phyloP scores from a whole-genome alignment of 2,113 vertebrate species.

The Chauna torquata region DNA sequence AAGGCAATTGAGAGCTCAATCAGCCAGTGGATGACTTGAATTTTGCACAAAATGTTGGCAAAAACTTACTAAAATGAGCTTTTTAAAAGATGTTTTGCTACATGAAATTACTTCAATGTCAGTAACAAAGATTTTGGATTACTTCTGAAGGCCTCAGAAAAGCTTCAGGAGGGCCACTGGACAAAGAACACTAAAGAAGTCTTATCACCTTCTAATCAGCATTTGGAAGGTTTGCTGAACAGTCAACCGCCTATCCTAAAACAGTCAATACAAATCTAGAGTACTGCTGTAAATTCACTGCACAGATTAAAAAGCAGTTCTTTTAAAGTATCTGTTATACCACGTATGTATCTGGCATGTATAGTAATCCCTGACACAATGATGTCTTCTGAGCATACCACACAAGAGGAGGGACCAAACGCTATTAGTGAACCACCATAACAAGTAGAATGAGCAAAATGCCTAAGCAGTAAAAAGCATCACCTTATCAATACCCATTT shows the following conservation, averaged over 20 bases:
- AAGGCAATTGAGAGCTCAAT: constrained; percentile 12
- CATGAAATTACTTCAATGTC: neutral
- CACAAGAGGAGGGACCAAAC: constrained; percentile 73
- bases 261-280: neutral
- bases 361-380: constrained; percentile 77
- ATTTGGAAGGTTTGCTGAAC: neutral
- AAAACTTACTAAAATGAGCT: neutral
- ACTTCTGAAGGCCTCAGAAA: neutral
- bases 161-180: neutral
- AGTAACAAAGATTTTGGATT: neutral
- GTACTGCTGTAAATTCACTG: neutral
- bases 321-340: neutral
- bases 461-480: constrained; percentile 44
- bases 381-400: constrained; percentile 69
- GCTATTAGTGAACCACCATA: constrained; percentile 9
- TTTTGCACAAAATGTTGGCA: neutral
- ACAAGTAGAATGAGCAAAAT: constrained; percentile 63
- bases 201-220: neutral
- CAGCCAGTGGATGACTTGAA: neutral
- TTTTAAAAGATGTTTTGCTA: neutral
- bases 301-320: neutral
- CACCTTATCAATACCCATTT: neutral
- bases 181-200: neutral
- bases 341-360: constrained; percentile 64
- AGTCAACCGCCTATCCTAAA: neutral